Base-by-base conservation (phyloP, 2,797 vertebrate genomes). In the Hyperoplus immaculatus region DNA sequence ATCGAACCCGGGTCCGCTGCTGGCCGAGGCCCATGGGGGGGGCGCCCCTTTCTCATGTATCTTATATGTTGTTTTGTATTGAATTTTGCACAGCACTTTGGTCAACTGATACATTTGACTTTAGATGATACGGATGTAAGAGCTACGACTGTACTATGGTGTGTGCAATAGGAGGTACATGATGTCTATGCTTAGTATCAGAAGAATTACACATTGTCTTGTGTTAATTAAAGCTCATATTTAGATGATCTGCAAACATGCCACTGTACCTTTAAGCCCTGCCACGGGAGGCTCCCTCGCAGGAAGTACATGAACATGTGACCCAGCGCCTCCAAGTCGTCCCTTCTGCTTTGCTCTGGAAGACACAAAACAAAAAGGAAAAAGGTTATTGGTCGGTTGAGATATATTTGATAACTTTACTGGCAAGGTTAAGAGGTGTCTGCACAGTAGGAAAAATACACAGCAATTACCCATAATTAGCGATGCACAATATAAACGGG, bases 271-370 rank as follows among this genome's bases (percentile, higher is more conserved):
- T 99, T 99, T 68, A 99, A 95, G 77, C 98, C 98, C 93, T 99
- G 98, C 98, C 98, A 99, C 55, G 98, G 98, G 59, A 99, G 96
- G 92, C 97, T 99, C 49, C 98, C 97, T 4, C 98, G 96, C 70
- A 99, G 96, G 88, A 99, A 99, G 91, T 99, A 99, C 98, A 99
- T 98, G 87, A 99, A 99, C 98, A 99, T 99, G 94, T 99, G 98
- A 81, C 98, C 98, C 90, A 99, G 91, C 0, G 98, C 98, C 93
- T 99, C 98, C 93, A 99, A 94, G 87, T 99, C 98, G 0, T 99
- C 98, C 87, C 98, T 96, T 92, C 98, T 96, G 95, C 98, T 99
- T 97, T 99, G 98, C 90, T 99, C 98, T 99, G 94, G 16, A 76
- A 92, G 8, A 63, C 38, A 82, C 15, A 79, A 6, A 64, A 75